A percentile compares a stretch with the other conserved stretches of the same genome.
Evolutionary conservation across 2,113 vertebrate species (phyloP).

Genomic region (Meriones unguiculatus): DNA sequence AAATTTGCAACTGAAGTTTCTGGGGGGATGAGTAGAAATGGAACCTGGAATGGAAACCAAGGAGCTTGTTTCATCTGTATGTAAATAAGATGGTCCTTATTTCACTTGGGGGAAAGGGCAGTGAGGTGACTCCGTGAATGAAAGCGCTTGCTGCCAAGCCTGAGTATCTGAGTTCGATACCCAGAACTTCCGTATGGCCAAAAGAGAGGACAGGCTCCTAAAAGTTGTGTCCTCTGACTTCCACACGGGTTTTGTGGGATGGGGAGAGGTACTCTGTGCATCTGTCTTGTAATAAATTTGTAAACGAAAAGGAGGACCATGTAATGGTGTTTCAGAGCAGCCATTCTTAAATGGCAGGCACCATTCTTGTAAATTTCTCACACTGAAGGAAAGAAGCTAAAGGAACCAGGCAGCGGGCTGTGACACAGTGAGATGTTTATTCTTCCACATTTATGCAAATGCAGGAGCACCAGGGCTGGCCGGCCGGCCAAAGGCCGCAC

Average conservation of each 20-base stretch:
- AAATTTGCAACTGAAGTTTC: background rate
- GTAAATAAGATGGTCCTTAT: background rate
- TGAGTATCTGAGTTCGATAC: background rate
- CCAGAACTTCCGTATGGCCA: background rate
- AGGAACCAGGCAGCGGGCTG: background rate
- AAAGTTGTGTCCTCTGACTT: background rate
- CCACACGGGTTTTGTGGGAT: background rate
- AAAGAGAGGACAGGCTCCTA: background rate
- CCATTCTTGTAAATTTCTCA: background rate
- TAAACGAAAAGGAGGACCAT: background rate
- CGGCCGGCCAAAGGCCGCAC: background rate
- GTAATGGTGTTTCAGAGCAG: background rate
- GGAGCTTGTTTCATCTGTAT: background rate
- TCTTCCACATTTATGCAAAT: background rate
- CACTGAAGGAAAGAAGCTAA: background rate
- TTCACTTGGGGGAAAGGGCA: background rate
- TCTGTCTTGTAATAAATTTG: background rate
- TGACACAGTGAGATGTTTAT: background rate
- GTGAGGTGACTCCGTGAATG: background rate
- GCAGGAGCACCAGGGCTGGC: background rate
- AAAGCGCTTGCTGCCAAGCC: background rate
- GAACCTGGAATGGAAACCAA: background rate
- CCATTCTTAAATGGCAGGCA: background rate
- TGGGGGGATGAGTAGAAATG: background rate
- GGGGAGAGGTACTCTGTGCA: background rate